A percentile compares a stretch with the other conserved stretches of the same genome.
These are phyloP conservation scores for Epinephelus coioides DNA, from an alignment of 2,797 vertebrate genomes.

Conservation along the genomic window DNA sequence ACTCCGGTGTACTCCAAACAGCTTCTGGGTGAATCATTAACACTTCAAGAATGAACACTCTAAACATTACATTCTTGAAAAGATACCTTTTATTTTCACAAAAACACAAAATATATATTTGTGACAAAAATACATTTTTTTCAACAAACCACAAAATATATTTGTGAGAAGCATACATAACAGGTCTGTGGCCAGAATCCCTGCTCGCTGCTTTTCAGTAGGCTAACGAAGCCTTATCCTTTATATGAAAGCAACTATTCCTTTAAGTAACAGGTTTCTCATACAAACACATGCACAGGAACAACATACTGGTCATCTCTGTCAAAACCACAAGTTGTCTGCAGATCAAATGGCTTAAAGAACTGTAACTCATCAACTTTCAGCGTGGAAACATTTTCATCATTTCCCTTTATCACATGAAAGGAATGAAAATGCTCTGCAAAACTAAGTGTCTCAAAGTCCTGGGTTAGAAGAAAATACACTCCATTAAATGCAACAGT, in stretches of 20 bases:
- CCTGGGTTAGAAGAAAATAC: conserved; percentile 1
- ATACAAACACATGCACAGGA: background rate
- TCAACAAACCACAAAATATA: too few species aligned
- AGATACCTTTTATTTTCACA: too few species aligned
- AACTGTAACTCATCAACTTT: conserved; percentile 26
- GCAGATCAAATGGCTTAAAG: conserved; percentile 32
- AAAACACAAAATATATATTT: too few species aligned
- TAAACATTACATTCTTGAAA: too few species aligned
- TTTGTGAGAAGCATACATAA: too few species aligned
- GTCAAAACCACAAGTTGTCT: conserved; percentile 32
- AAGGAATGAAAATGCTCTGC: conserved; percentile 17
- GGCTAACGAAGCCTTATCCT: too few species aligned
- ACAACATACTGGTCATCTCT: conserved; percentile 18
- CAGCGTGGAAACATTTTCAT: conserved; percentile 4
- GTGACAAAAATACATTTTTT: too few species aligned
- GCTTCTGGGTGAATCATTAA: too few species aligned
- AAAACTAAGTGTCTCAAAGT: conserved; percentile 13
- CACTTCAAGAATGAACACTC: too few species aligned
- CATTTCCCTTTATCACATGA: background rate
- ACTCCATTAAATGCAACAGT: conserved; percentile 1
- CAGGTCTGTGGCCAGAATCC: too few species aligned
- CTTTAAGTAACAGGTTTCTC: background rate
- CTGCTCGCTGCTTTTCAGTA: too few species aligned
- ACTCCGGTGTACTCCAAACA: too few species aligned
- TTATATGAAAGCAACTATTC: background rate